Conservation (phyloP, 2,113 vertebrate genomes). For the Crotophaga sulcirostris region DNA sequence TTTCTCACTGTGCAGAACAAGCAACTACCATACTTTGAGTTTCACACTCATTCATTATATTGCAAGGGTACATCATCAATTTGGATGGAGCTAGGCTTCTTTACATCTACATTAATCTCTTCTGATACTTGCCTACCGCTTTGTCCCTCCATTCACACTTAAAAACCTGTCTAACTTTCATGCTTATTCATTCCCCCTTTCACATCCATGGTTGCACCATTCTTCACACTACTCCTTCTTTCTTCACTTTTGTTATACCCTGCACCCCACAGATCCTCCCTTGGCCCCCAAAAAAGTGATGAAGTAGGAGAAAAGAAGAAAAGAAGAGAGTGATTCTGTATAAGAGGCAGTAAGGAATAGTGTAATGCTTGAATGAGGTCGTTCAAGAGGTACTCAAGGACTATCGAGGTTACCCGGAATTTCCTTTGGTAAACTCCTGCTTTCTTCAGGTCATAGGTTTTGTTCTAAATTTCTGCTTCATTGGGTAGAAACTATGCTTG, state of each 20-base stretch:
- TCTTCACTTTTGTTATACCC: background rate
- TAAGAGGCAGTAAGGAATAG: background rate
- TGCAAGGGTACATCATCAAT: background rate
- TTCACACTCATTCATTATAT: background rate
- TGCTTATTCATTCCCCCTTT: background rate
- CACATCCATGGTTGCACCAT: background rate
- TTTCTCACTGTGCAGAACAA: background rate
- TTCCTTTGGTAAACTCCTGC: background rate
- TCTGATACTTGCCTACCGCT: background rate
- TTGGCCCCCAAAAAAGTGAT: background rate
- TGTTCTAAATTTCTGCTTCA: background rate
- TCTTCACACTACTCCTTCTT: background rate
- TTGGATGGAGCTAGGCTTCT: background rate
- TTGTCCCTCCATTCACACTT: background rate
- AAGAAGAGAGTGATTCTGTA: background rate
- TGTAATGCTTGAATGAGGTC: background rate
- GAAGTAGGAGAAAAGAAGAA: background rate
- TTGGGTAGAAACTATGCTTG: background rate
- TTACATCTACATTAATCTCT: background rate
- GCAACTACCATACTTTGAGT: background rate
- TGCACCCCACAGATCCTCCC: background rate
- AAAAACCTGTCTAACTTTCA: background rate
- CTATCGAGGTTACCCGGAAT: background rate
- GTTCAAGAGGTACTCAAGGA: background rate
- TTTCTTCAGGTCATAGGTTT: background rate